Evolutionary conservation across 2,888 invertebrate species (phyloP), one percentile per base, ranked within the genome.

Genomic region (Watsonalla binaria): DNA sequence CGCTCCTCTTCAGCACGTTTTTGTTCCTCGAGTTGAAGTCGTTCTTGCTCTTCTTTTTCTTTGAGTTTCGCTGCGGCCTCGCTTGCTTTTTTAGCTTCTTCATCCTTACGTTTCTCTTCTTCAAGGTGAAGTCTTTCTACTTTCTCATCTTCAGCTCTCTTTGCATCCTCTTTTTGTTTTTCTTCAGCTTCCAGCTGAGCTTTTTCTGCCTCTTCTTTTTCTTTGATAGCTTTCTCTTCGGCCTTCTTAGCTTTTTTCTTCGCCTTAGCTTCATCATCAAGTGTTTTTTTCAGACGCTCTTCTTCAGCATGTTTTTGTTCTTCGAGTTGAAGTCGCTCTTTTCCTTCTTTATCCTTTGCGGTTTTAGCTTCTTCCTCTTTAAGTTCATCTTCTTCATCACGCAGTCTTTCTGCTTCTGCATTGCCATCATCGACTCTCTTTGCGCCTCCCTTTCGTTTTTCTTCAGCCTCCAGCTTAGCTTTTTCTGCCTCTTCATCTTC

Each of bases 371-470:
- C 49, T 49, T 54, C 53, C 6, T 55, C 51, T 6, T 39, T 46
- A 1, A 45, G 56, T 47, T 58, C 53, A 6, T 56, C 61, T 51
- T 51, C 51, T 34, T 33, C 6, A 35, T 53, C 33, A 39, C 9
- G 37, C 5, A 54, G 24, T 13, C 50, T 54, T 37, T 55, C 52
- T 9, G 24, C 48, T 56, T 66, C 61, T 46, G 68, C 61, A 11
- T 55, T 57, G 55, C 64, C 53, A 54, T 51, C 51, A 57, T 51
- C 45, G n/a, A 33, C 24, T 15, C 54, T 52, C 50, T 51, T 39
- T 48, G 55, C 37, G n/a, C 51, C 47, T 56, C 39, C 47, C 56
- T 50, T 52, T 54, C 53, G 34, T 49, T 51, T 48, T 47, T 35
- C 2, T 33, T 24, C 24, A 4, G 24, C 24, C 24, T n/a, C 47